A percentile compares a stretch with the other conserved stretches of the same genome.
Conservation (phyloP, 2,797 vertebrate species). For the Oceanodroma leucorhoa region DNA sequence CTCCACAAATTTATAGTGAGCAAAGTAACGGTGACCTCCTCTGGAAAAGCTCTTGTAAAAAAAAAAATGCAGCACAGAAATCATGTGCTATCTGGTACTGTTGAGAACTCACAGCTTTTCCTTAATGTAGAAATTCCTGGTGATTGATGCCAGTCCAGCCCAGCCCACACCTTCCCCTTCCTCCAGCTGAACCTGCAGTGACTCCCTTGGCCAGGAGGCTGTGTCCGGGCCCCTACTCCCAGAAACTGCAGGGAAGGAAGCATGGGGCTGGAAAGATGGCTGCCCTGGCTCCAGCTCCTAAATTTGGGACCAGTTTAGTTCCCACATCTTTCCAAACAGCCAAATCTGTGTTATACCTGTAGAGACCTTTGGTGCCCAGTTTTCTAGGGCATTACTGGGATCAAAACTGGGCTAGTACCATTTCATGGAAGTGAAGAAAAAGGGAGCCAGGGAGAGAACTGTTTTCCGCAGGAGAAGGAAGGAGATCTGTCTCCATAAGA, state of each 20-base stretch:
- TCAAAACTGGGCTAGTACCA: not conserved
- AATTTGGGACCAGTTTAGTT: not conserved
- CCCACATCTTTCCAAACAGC: not conserved
- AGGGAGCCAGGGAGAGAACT: not conserved
- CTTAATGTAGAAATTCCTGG: not conserved
- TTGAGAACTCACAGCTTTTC: not conserved
- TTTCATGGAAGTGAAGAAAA: not conserved
- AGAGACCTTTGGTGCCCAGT: not conserved
- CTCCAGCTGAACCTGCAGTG: not conserved
- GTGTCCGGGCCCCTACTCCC: not conserved
- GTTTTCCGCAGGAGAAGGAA: not conserved
- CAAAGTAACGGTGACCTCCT: not conserved
- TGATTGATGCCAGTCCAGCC: not conserved
- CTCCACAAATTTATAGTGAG: not conserved
- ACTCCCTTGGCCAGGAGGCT: not conserved
- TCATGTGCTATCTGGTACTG: not conserved
- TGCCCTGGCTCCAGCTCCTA: not conserved
- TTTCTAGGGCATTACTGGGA: not conserved
- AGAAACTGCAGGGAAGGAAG: not conserved
- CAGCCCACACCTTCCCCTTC: not conserved
- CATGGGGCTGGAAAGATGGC: not conserved
- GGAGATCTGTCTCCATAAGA: not conserved
- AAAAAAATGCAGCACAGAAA: not conserved
- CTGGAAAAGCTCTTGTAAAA: not conserved
- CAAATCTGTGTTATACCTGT: rapidly evolving